Percentiles rank a stretch among this genome's conserved stretches.
Conservation (phyloP, 2,888 invertebrate genomes). For the Synergus umbraculus region DNA sequence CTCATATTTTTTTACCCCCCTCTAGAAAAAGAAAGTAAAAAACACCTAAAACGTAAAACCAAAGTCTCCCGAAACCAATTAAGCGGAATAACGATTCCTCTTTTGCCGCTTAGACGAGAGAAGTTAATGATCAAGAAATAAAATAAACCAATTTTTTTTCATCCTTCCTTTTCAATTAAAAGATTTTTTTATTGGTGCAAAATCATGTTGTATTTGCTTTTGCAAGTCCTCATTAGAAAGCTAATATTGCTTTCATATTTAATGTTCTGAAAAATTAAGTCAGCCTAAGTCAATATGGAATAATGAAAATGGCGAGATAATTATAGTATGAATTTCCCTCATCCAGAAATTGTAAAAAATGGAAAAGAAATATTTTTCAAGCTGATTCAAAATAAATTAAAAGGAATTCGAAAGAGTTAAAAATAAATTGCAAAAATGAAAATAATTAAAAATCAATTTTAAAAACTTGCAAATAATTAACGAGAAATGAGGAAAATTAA, state of each 20-base stretch:
- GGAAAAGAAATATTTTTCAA: too few relatives aligned
- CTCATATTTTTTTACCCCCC: background rate
- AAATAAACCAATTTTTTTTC: background rate
- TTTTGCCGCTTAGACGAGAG: background rate
- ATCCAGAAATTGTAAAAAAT: background rate
- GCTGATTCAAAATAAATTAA: too few relatives aligned
- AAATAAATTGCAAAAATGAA: too few relatives aligned
- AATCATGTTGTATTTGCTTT: background rate
- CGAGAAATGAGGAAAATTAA: too few relatives aligned
- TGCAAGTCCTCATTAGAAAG: background rate
- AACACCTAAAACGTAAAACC: background rate
- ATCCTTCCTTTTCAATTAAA: background rate
- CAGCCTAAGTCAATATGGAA: background rate
- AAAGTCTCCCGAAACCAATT: conserved; percentile 7
- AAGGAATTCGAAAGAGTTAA: too few relatives aligned
- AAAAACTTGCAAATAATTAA: too few relatives aligned
- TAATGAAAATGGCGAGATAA: background rate
- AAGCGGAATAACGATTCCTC: conserved; percentile 13
- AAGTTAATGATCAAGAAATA: background rate
- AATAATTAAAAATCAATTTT: too few relatives aligned
- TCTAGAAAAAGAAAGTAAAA: background rate
- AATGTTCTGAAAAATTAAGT: background rate
- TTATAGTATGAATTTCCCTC: background rate
- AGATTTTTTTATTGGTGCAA: background rate
- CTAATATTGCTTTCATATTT: background rate